These are phyloP conservation scores for Chaunax sp. DNA, from an alignment of 2,797 vertebrate species.

Conservation along the genomic window DNA sequence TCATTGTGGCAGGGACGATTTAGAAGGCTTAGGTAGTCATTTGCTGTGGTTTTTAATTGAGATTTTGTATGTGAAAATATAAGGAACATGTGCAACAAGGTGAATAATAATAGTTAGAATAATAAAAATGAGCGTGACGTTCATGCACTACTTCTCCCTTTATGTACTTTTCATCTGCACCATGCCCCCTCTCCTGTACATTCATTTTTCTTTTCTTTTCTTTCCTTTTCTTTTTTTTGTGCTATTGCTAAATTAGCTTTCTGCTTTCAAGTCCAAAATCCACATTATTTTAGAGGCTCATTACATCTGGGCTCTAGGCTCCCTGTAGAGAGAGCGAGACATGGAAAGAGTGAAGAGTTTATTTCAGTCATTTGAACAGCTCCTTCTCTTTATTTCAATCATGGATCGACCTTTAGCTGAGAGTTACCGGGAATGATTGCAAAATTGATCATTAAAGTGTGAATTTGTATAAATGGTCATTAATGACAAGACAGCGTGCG, in stretches of 20 bases:
- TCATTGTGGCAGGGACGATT: neutral
- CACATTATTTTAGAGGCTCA: conserved; percentile 23
- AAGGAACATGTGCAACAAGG: conserved; percentile 13
- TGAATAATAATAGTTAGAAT: conserved; percentile 33
- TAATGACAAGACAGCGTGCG: conserved; percentile 18
- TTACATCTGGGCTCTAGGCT: conserved; percentile 18
- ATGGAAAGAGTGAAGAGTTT: neutral
- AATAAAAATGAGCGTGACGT: conserved; percentile 17
- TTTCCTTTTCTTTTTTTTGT: conserved; percentile 1
- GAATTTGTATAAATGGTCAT: conserved; percentile 12
- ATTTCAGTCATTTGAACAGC: conserved; percentile 24
- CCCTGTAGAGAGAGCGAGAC: neutral
- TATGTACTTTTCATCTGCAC: conserved; percentile 21
- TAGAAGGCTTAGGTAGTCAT: neutral
- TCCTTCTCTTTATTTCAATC: conserved; percentile 18
- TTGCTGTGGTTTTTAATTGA: conserved; percentile 31
- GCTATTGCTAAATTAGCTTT: conserved; percentile 44
- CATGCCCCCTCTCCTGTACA: no score
- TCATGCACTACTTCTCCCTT: conserved; percentile 24
- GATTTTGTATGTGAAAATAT: conserved; percentile 28
- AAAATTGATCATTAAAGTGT: conserved; percentile 15
- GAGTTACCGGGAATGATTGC: conserved; percentile 2
- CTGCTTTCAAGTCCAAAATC: conserved; percentile 39
- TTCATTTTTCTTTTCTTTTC: no score
- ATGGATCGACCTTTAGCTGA: conserved; percentile 12